Conservation (phyloP, 2,113 vertebrate genomes). For the Phylloscopus trochiloides region DNA sequence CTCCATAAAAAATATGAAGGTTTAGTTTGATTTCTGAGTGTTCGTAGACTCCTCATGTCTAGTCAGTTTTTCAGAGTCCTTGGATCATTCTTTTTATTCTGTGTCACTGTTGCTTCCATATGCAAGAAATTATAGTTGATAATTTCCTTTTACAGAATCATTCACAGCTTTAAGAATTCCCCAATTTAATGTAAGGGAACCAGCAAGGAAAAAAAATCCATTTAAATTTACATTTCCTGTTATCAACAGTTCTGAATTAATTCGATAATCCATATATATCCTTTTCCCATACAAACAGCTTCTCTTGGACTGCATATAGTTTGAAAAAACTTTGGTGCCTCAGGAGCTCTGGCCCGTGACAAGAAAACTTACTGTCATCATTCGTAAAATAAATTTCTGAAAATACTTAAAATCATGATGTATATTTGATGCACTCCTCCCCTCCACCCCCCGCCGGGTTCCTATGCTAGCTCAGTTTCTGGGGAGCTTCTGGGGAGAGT, state of each 20-base stretch:
- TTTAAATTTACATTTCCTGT: neutral
- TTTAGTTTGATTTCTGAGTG: neutral
- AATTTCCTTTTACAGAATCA: neutral
- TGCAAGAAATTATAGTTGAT: neutral
- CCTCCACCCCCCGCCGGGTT: too few species aligned
- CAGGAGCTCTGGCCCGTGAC: neutral
- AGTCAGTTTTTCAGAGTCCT: constrained; percentile 7
- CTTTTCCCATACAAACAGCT: neutral
- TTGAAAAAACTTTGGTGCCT: neutral
- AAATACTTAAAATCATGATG: neutral
- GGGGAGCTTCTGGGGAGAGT: too few species aligned
- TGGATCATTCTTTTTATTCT: neutral
- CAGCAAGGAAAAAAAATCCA: neutral
- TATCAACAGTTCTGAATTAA: neutral
- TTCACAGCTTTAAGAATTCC: neutral
- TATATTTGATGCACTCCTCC: neutral
- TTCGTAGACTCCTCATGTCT: neutral
- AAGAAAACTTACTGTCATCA: neutral
- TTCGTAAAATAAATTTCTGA: neutral
- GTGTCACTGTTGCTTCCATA: neutral
- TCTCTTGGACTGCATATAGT: neutral
- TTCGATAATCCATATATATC: neutral
- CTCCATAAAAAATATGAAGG: neutral
- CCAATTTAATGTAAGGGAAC: neutral
- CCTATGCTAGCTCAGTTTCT: too few species aligned